Base-by-base conservation (phyloP, 2,113 vertebrate species). In the Megaceryle torquata region DNA sequence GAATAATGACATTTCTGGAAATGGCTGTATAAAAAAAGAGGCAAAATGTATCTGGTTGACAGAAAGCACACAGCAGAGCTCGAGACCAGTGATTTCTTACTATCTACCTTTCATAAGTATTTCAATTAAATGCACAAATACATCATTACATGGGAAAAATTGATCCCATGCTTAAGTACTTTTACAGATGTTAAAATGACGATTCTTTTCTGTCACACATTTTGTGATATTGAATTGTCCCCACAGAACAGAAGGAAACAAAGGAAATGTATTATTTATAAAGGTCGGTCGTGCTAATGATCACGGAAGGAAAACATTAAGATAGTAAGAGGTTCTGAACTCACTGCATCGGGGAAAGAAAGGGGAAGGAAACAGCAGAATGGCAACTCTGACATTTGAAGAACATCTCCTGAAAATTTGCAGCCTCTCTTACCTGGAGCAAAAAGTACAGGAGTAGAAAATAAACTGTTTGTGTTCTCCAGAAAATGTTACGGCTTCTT, bases 1-100 rank as follows among this genome's bases (percentile, higher is more conserved):
- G 91, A 89, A 44, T 82, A 95, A 93, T 91, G 78, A 74, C 41
- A 84, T 86, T 97, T 95, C 89, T 95, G 96, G 95, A 96, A 95
- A 90, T 87, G 37, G 72, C 67, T 94, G 60, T 86, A 50, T 92
- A 86, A 84, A 97, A 95, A 90, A 96, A 95, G 86, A 94, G 89
- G 71, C 86, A 88, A 96, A 97, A 94, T 93, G 84, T 96, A 92
- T 95, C 93, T 97, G 60, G 13, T 93, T 97, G 86, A 61, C 82
- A 94, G 84, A 89, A 92, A 69, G 82, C 56, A 70, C 14, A 50
- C 78, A 96, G 91, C 90, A 88, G 84, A 96, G 77, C 76, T 95
- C 48, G 77, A 96, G 95, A 95, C 86, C 83, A 91, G 88, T 95
- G 83, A 83, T 96, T 96, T 95, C 94, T 92, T 83, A 72, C 92